These are phyloP conservation scores for Dendrocincla fuliginosa DNA, from an alignment of 2,797 vertebrate genomes.

Conservation along the genomic window DNA sequence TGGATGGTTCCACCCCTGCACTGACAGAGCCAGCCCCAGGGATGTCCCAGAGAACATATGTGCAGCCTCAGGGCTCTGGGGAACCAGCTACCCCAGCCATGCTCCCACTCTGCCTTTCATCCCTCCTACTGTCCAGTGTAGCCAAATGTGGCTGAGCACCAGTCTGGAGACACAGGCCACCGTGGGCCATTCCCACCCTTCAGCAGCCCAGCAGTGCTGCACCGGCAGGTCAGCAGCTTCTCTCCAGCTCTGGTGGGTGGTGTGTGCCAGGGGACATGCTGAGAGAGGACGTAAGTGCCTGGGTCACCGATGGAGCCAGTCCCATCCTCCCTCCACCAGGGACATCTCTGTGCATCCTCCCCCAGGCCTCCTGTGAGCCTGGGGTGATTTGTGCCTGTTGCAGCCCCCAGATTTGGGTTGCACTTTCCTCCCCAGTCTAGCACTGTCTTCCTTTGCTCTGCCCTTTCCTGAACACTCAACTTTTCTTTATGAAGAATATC, in stretches of 20 bases:
- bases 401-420: background rate
- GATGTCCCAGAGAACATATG: background rate
- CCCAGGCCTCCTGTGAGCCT: background rate
- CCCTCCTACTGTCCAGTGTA: background rate
- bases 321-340: background rate
- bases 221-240: background rate
- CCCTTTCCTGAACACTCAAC: background rate
- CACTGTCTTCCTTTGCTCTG: background rate
- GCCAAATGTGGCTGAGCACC: background rate
- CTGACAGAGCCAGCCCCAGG: background rate
- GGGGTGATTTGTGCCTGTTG: background rate
- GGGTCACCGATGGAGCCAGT: background rate
- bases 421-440: rapidly evolving
- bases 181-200: background rate
- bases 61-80: background rate
- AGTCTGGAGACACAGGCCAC: background rate
- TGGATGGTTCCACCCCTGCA: background rate
- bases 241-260: background rate
- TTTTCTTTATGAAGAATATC: background rate
- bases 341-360: background rate
- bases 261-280: background rate
- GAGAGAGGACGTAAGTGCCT: background rate
- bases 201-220: background rate
- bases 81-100: background rate
- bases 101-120: background rate